phyloP scores from a whole-genome alignment of 30 jellyfish, hydroid and myxozoan genomes.

The Chrysaora quinquecirrha region DNA sequence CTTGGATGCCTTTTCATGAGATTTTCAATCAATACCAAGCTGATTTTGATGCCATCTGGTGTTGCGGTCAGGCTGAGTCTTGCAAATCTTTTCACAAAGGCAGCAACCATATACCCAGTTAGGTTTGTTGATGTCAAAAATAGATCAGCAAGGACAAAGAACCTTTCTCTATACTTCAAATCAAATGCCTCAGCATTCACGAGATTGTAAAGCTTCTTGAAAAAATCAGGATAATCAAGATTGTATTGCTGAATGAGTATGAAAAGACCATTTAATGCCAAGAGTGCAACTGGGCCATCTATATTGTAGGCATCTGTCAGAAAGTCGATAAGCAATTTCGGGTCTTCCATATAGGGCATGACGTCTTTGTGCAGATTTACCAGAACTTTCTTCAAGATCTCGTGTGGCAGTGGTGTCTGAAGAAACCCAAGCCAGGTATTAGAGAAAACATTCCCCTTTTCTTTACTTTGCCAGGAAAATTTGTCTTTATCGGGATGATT shows the following conservation, averaged over 20 bases:
- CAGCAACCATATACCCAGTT: slow-evolving; percentile 94
- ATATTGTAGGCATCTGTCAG: slow-evolving; percentile 85
- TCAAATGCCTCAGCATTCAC: slow-evolving; percentile 58
- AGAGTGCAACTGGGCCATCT: slow-evolving; percentile 89
- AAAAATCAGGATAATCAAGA: slow-evolving; percentile 92
- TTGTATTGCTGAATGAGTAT: slow-evolving; percentile 74
- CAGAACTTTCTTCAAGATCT: slow-evolving; percentile 56
- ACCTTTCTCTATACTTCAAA: slow-evolving; percentile 65
- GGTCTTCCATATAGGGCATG: slow-evolving; percentile 85
- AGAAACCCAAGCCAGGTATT: slow-evolving; percentile 81
- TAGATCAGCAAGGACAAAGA: slow-evolving; percentile 76
- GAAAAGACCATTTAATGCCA: slow-evolving; percentile 92
- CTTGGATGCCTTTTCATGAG: slow-evolving; percentile 91
- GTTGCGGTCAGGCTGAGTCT: slow-evolving; percentile 78
- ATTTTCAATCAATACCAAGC: slow-evolving; percentile 73
- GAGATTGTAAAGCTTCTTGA: slow-evolving; percentile 81
- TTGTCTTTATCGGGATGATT: slow-evolving; percentile 14
- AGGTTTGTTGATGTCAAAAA: slow-evolving; percentile 91
- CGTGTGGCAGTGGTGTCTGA: slow-evolving; percentile 49
- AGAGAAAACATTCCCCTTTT: slow-evolving; percentile 30
- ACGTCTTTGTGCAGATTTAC: slow-evolving; percentile 78
- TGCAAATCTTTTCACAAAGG: slow-evolving; percentile 86
- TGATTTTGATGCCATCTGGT: slow-evolving; percentile 64
- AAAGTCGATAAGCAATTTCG: slow-evolving; percentile 85
- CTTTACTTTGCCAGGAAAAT: slow-evolving; percentile 34